phyloP scores from a whole-genome alignment of 2,888 invertebrate species.

The Zhuqinia jingwanae region DNA sequence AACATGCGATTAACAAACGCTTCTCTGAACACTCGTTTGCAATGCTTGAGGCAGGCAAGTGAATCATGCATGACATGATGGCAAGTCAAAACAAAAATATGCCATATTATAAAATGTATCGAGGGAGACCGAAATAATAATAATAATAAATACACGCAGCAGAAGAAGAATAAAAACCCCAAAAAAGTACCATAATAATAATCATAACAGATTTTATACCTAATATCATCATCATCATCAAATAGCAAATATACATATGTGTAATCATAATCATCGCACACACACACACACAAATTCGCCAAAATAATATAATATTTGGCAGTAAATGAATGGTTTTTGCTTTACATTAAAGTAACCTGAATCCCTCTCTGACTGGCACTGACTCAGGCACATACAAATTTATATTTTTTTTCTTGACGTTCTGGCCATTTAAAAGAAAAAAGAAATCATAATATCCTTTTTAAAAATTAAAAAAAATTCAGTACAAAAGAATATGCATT shows the following conservation, averaged over 20 bases:
- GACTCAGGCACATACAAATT: slow-evolving; percentile 19
- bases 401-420: slow-evolving; percentile 25
- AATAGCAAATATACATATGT: slow-evolving; percentile 42
- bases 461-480: no score
- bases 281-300: no score
- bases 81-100: slow-evolving; percentile 65
- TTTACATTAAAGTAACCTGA: slow-evolving; percentile 38
- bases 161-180: slow-evolving; percentile 8
- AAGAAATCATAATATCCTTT: slow-evolving; percentile 38
- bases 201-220: background rate
- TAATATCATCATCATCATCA: background rate
- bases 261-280: slow-evolving; percentile 6
- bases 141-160: slow-evolving; percentile 12
- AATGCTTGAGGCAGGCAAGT: slow-evolving; percentile 66
- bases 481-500: background rate
- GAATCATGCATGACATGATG: slow-evolving; percentile 70
- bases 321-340: slow-evolving; percentile 36
- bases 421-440: slow-evolving; percentile 44
- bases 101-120: slow-evolving; percentile 57
- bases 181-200: background rate
- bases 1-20: slow-evolving; percentile 70
- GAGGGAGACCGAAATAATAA: slow-evolving; percentile 43
- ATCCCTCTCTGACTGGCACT: slow-evolving; percentile 11
- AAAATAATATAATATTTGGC: slow-evolving; percentile 30
- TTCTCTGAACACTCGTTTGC: slow-evolving; percentile 71